Percentiles rank a stretch among this genome's conserved stretches.
These are phyloP conservation scores for Solea senegalensis DNA, from an alignment of 2,113 vertebrate species.

Conservation along the genomic window DNA sequence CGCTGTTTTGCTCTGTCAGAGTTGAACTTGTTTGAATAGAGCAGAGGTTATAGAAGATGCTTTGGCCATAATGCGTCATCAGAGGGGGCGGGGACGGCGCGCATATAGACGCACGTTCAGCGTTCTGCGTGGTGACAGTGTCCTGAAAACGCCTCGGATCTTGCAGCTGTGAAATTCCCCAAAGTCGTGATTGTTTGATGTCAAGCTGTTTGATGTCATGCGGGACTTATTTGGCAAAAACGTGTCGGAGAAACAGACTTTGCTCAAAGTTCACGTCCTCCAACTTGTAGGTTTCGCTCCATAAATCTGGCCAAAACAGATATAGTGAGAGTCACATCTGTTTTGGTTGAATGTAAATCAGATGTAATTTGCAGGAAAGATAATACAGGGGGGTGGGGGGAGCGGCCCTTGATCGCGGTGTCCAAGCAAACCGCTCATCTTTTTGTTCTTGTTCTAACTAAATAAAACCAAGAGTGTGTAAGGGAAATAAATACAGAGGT, in stretches of 20 bases:
- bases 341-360: constrained; percentile 52
- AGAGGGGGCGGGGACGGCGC: neutral
- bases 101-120: constrained; percentile 36
- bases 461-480: constrained; percentile 17
- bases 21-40: too few relatives aligned
- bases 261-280: constrained; percentile 54
- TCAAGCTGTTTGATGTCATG: constrained; percentile 56
- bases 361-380: constrained; percentile 46
- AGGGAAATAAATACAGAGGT: constrained; percentile 18
- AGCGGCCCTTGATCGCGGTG: constrained; percentile 3
- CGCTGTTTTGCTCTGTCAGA: too few relatives aligned
- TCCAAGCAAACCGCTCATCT: constrained; percentile 8
- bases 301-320: constrained; percentile 62
- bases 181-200: constrained; percentile 52
- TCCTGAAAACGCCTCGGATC: constrained; percentile 51
- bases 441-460: constrained; percentile 4
- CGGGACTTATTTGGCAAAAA: constrained; percentile 66
- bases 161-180: constrained; percentile 26
- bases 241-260: constrained; percentile 61
- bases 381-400: constrained; percentile 23
- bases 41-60: too few relatives aligned
- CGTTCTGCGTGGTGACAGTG: constrained; percentile 41
- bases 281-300: constrained; percentile 38
- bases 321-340: constrained; percentile 58
- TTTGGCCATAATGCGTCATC: neutral